These are phyloP conservation scores for Amphimallon solstitiale DNA, from an alignment of 2,888 invertebrate species.

Conservation along the genomic window DNA sequence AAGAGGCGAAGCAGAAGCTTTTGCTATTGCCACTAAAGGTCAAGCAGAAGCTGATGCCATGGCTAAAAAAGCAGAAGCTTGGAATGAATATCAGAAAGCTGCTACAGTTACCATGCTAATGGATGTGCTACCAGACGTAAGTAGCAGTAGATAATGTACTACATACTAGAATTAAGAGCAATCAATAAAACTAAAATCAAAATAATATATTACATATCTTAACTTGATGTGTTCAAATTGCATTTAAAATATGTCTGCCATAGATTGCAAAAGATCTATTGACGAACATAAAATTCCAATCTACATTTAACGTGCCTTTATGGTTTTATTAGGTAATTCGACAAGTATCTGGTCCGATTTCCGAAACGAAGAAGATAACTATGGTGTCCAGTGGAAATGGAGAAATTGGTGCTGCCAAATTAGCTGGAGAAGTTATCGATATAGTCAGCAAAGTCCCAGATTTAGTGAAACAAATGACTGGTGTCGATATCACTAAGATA, in stretches of 20 bases:
- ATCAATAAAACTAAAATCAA: too few species aligned
- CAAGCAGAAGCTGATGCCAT: slow-evolving; percentile 93
- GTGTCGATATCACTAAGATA: slow-evolving; percentile 88
- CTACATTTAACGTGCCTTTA: slow-evolving; percentile 23
- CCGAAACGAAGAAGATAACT: slow-evolving; percentile 89
- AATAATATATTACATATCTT: background rate
- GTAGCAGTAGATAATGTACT: background rate
- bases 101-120: slow-evolving; percentile 94
- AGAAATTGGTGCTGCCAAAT: slow-evolving; percentile 88
- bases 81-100: slow-evolving; percentile 90
- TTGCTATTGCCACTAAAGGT: slow-evolving; percentile 88
- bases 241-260: too few species aligned
- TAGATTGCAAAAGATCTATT: too few species aligned
- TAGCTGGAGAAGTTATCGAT: slow-evolving; percentile 88
- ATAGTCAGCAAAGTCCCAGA: slow-evolving; percentile 90
- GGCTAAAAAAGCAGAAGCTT: slow-evolving; percentile 93
- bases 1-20: slow-evolving; percentile 86
- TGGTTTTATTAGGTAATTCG: slow-evolving; percentile 78
- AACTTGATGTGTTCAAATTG: too few species aligned
- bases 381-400: slow-evolving; percentile 91
- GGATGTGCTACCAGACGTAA: slow-evolving; percentile 89
- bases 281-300: background rate
- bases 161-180: too few species aligned
- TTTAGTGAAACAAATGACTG: slow-evolving; percentile 86
- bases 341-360: slow-evolving; percentile 90